A percentile compares a stretch with the other conserved stretches of the same genome.
phyloP scores from a whole-genome alignment of 37 sponge, comb jelly and placozoan species.

The Chondrosia reniformis region DNA sequence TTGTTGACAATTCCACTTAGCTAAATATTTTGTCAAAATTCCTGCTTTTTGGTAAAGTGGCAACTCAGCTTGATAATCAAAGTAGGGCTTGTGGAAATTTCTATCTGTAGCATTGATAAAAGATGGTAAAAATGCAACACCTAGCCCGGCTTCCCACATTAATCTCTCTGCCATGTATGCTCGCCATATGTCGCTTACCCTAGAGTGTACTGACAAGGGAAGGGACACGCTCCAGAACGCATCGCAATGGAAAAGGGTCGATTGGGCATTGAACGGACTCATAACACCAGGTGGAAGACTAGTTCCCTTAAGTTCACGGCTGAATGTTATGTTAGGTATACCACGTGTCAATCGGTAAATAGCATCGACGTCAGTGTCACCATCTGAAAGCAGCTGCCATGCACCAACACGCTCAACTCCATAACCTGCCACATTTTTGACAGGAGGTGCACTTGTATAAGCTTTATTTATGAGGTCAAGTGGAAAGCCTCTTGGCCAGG shows the following conservation, averaged over 20 bases:
- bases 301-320: slow-evolving; percentile 7
- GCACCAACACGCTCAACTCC: too few relatives aligned
- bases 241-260: slow-evolving; percentile 21
- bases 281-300: slow-evolving; percentile 23
- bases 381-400: too few relatives aligned
- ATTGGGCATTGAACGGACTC: slow-evolving; percentile 61
- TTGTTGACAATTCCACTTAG: slow-evolving; percentile 24
- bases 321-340: slow-evolving; percentile 34
- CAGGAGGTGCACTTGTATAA: too few relatives aligned
- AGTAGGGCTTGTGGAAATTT: slow-evolving; percentile 31
- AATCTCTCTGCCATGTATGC: slow-evolving; percentile 42
- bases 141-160: slow-evolving; percentile 37
- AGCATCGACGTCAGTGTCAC: slow-evolving; percentile 66
- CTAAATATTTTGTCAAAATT: slow-evolving; percentile 31
- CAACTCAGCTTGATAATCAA: slow-evolving; percentile 34
- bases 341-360: slow-evolving; percentile 49
- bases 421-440: too few relatives aligned
- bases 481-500: too few relatives aligned
- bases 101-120: slow-evolving; percentile 34
- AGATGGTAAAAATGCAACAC: slow-evolving; percentile 15
- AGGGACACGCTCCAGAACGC: slow-evolving; percentile 38
- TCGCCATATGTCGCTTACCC: slow-evolving; percentile 63
- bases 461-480: too few relatives aligned
- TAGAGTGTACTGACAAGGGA: slow-evolving; percentile 35
- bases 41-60: slow-evolving; percentile 41